Base-by-base conservation (phyloP, 2,113 vertebrate species). In the Oreochromis tanganicae region DNA sequence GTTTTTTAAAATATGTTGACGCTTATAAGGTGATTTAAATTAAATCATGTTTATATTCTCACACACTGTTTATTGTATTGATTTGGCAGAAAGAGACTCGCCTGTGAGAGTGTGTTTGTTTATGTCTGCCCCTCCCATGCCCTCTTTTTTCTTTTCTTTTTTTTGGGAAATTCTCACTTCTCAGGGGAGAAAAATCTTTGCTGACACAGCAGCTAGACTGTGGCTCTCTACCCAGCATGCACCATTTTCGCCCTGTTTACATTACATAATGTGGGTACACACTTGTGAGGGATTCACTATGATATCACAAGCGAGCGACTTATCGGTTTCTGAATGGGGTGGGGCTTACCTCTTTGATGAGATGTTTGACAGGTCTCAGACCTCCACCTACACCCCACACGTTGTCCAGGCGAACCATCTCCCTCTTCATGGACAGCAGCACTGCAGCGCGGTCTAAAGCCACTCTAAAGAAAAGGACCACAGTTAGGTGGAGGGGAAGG, bases 301-400 rank as follows among this genome's bases (percentile, higher is more conserved):
- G 14, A 9, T 21, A 57, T 54, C 3, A 16, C 1, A 4, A 82
- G 38, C 3, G 5, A 41, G 13, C 11, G 14, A n/a, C 12, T 78
- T 14, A 12, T 82, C 2, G 1, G n/a, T 50, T 46, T 17, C 41
- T 73, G 4, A 16, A 29, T 16, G 4, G 24, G 38, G 48, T 82
- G 6, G 19, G 32, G 43, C 84, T 81, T 87, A 97, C 97, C 96
- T 98, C 97, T 94, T 97, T 98, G 90, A 97, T 88, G 5, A 98
- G 97, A 93, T 97, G 97, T 90, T 96, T 98, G 85, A 98, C 97
- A 1, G 97, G 97, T 93, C 97, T 96, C 86, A 96, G 97, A 52
- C 97, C 97, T 0, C 97, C 97, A 1, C 97, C 97, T 17, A 98
- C 97, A 0, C 97, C 97, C 97, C 97, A 98, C 57, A 98, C 97